A percentile compares a stretch with the other conserved stretches of the same genome.
Conservation (phyloP, 2,797 vertebrate species). For the Pseudochirops corinnae region DNA sequence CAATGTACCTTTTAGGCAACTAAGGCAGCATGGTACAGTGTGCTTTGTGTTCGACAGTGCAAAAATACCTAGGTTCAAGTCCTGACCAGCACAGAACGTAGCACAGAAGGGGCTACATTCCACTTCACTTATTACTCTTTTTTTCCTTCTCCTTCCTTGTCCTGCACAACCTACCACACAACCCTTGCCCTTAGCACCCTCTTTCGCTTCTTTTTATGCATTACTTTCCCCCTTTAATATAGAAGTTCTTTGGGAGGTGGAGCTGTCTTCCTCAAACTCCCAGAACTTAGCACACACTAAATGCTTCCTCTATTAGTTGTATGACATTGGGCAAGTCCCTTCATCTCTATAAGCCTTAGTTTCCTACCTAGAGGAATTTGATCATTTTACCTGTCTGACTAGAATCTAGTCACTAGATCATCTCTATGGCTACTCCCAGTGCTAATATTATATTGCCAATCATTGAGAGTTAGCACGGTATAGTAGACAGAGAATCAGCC, state of each 20-base stretch:
- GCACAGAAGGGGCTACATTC: not conserved
- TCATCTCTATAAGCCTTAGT: not conserved
- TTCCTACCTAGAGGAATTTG: not conserved
- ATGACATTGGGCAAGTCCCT: not conserved
- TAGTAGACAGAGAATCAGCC: not conserved
- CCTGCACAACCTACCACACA: not conserved
- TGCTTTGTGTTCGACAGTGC: not conserved
- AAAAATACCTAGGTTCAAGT: not conserved
- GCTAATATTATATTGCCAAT: not conserved
- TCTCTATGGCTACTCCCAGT: not conserved
- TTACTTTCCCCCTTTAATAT: not conserved
- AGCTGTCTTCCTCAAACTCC: not conserved
- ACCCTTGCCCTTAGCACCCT: not conserved
- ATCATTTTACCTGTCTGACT: too few species aligned
- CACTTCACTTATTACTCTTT: not conserved
- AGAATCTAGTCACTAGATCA: not conserved
- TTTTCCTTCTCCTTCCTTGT: not conserved
- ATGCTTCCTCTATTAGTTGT: not conserved
- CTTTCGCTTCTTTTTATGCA: not conserved
- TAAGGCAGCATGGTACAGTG: not conserved
- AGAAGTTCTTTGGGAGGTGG: not conserved
- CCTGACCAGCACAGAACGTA: not conserved
- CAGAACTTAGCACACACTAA: not conserved
- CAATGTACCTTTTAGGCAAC: not conserved
- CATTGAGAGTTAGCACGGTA: not conserved